phyloP scores from a whole-genome alignment of 2,888 invertebrate species.

The Mesochorus sp. region DNA sequence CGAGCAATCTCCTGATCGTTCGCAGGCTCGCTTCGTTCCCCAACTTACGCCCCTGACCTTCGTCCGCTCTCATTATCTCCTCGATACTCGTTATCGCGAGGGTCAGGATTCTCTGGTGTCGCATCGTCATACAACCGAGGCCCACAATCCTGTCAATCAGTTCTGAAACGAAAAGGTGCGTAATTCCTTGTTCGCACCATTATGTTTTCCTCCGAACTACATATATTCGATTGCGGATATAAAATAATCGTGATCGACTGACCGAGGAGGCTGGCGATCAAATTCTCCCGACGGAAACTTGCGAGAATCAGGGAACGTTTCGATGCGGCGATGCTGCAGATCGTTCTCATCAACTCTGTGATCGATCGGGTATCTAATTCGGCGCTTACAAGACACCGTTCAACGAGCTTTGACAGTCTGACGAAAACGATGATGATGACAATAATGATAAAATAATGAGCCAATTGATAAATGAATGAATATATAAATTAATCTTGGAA shows the following conservation, averaged over 20 bases:
- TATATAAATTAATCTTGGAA: too few relatives aligned
- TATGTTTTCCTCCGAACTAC: background rate
- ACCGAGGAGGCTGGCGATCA: too few relatives aligned
- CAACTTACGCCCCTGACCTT: slow-evolving; percentile 48
- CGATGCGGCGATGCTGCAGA: slow-evolving; percentile 67
- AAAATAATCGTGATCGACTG: background rate
- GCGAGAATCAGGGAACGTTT: slow-evolving; percentile 56
- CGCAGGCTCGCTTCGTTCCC: slow-evolving; percentile 62
- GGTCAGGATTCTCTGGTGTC: slow-evolving; percentile 72
- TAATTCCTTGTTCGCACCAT: background rate
- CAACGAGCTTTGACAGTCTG: slow-evolving; percentile 72
- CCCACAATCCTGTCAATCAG: slow-evolving; percentile 64
- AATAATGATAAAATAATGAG: too few relatives aligned
- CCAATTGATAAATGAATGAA: too few relatives aligned
- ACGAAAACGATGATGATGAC: background rate
- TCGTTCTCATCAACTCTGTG: slow-evolving; percentile 65
- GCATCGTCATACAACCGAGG: slow-evolving; percentile 65
- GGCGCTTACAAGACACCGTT: slow-evolving; percentile 63
- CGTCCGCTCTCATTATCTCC: slow-evolving; percentile 61
- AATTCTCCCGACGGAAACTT: slow-evolving; percentile 66
- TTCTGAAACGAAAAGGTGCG: slow-evolving; percentile 59
- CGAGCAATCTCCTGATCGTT: slow-evolving; percentile 66
- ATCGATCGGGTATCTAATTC: slow-evolving; percentile 65
- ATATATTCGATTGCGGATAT: background rate
- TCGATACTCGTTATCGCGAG: slow-evolving; percentile 70